phyloP scores from a whole-genome alignment of 2,888 invertebrate genomes.

The Agrochola lota region DNA sequence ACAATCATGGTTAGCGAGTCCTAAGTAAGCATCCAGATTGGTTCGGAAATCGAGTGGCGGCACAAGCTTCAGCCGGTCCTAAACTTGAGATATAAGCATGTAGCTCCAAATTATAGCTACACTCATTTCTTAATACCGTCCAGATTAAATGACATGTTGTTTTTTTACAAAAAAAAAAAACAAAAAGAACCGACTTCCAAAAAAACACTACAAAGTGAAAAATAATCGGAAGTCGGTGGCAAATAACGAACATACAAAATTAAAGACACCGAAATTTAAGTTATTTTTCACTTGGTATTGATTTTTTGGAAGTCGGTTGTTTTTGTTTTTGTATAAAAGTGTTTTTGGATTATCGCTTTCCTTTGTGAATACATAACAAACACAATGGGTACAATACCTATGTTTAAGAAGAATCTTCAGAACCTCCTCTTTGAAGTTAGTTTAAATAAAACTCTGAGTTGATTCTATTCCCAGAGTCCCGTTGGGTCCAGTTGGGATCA shows the following conservation, averaged over 20 bases:
- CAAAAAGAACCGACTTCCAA: too few relatives aligned
- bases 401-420: neutral
- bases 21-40: constrained; percentile 48
- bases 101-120: constrained; percentile 3
- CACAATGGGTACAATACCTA: neutral
- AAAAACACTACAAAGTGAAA: too few relatives aligned
- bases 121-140: constrained; percentile 15
- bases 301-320: too few relatives aligned
- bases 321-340: too few relatives aligned
- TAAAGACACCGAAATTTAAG: too few relatives aligned
- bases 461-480: constrained; percentile 6
- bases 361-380: neutral
- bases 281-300: too few relatives aligned
- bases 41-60: constrained; percentile 31
- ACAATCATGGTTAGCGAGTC: constrained; percentile 41
- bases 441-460: constrained; percentile 1
- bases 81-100: constrained; percentile 18
- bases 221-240: too few relatives aligned
- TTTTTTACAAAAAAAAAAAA: too few relatives aligned
- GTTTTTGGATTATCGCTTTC: neutral
- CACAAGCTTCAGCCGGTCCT: constrained; percentile 13
- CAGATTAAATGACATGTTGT: neutral
- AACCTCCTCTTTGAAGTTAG: neutral
- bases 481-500: neutral
- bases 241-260: too few relatives aligned